Base-by-base conservation (phyloP, 2,113 vertebrate species). In the Phylloscopus whistleri region DNA sequence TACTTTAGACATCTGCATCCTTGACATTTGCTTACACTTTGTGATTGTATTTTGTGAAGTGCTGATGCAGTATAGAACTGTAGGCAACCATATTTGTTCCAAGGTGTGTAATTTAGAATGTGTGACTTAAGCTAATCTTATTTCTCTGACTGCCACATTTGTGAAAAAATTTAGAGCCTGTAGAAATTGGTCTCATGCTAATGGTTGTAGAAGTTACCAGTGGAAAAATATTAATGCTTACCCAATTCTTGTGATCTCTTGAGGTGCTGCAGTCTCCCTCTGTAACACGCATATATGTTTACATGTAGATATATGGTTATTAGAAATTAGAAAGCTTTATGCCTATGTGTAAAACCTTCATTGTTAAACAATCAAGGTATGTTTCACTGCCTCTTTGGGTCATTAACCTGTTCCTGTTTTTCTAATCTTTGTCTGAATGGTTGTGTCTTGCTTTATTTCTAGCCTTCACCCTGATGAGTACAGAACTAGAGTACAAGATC, bases 221-320 rank as follows among this genome's bases (percentile, higher is more conserved):
- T 67, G 58, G 48, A 48, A 39, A 93, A 76, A 16, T 64, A 23
- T 39, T 83, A 48, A 44, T 19, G 13, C 39, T 79, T 63, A 27
- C 8, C 9, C 39, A 67, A 1, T 56, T 78, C 75, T 75, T 75
- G 8, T 75, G 26, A 16, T 43, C 9, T 82, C 31, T 35, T 1
- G 9, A 48, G 33, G 9, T 46, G 35, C 33, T 72, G 33, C 35
- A 35, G 33, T 55, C n/a, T 87, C 35, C 20, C 17, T 18, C 5
- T 35, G 20, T 62, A 37, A 51, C 0, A 1, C 31, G 21, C 6
- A 4, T 43, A 1, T 7, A 9, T 41, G 6, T 46, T 46, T 77
- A 53, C 22, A 11, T 16, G 22, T 63, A 63, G 33, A 8, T 59
- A 5, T 11, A 10, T 17, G 13, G 15, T 64, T 43, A 62, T 31